A percentile compares a stretch with the other conserved stretches of the same genome.
Conservation (phyloP, 53 echinoderm and acorn worm species). For the Apostichopus leukothele region DNA sequence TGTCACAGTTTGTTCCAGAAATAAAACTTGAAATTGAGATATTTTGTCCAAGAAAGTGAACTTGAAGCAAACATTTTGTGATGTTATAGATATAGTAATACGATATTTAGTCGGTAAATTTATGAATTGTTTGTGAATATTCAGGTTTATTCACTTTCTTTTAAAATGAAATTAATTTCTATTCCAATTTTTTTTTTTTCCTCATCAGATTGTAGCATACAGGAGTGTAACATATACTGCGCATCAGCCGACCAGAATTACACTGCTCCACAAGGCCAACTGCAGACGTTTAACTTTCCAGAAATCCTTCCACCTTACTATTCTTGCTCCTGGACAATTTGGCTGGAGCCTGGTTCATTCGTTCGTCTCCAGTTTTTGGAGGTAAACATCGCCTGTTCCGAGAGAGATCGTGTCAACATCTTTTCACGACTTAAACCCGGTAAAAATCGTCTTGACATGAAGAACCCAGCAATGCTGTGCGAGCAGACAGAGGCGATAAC, state of each 20-base stretch:
- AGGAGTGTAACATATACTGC: slow-evolving; percentile 30
- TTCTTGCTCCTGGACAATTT: slow-evolving; percentile 27
- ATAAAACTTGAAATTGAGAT: no score
- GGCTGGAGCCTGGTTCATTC: neutral
- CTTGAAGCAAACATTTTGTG: no score
- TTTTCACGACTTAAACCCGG: neutral
- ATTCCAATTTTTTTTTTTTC: no score
- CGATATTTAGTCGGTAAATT: no score
- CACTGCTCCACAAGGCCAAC: slow-evolving; percentile 4
- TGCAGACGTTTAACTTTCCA: slow-evolving; percentile 33
- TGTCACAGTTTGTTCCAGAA: no score
- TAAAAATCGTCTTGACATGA: neutral
- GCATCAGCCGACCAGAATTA: slow-evolving; percentile 10
- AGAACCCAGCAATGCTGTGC: neutral
- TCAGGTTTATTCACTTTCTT: no score
- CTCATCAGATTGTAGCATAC: slow-evolving; percentile 6
- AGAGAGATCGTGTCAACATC: neutral
- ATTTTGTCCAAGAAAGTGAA: no score
- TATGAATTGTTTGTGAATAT: no score
- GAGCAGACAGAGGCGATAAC: neutral
- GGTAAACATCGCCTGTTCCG: neutral
- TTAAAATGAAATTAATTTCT: no score
- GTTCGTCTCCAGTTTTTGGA: slow-evolving; percentile 1
- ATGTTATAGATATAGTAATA: no score
- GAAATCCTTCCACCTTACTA: slow-evolving; percentile 43